phyloP scores from a whole-genome alignment of 2,888 invertebrate genomes.

The Ormyrus labotus region DNA sequence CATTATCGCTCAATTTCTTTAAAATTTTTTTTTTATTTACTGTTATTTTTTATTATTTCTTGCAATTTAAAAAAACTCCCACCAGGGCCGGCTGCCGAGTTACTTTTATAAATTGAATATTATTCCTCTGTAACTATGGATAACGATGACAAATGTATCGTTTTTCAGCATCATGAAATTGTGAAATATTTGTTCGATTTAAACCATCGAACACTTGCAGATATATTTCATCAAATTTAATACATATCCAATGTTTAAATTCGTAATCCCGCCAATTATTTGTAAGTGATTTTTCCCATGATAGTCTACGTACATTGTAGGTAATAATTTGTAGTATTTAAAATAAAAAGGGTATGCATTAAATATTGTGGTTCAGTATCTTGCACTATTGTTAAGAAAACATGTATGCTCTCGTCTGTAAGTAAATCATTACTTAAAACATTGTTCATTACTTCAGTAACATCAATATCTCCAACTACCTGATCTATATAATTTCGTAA shows the following conservation, averaged over 20 bases:
- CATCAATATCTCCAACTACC: background rate
- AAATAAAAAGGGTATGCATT: slow-evolving; percentile 6
- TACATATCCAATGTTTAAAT: slow-evolving; percentile 16
- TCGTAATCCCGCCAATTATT: slow-evolving; percentile 5
- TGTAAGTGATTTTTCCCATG: slow-evolving; percentile 12
- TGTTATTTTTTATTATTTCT: no score
- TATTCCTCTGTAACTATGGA: background rate
- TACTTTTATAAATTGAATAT: background rate
- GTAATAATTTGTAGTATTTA: background rate
- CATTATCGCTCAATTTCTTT: no score
- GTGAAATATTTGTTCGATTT: background rate
- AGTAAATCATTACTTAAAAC: background rate
- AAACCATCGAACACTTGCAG: background rate
- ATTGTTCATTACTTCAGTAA: background rate
- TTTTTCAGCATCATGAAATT: background rate
- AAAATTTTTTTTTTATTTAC: no score
- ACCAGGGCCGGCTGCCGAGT: background rate
- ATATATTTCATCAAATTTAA: background rate
- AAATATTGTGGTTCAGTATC: background rate
- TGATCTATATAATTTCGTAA: background rate
- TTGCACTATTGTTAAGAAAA: background rate
- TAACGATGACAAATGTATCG: slow-evolving; percentile 1
- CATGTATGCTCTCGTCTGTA: slow-evolving; percentile 4
- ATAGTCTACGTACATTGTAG: background rate
- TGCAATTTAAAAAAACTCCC: no score